phyloP scores from a whole-genome alignment of 2,113 vertebrate species.

The Trogon melanurus region DNA sequence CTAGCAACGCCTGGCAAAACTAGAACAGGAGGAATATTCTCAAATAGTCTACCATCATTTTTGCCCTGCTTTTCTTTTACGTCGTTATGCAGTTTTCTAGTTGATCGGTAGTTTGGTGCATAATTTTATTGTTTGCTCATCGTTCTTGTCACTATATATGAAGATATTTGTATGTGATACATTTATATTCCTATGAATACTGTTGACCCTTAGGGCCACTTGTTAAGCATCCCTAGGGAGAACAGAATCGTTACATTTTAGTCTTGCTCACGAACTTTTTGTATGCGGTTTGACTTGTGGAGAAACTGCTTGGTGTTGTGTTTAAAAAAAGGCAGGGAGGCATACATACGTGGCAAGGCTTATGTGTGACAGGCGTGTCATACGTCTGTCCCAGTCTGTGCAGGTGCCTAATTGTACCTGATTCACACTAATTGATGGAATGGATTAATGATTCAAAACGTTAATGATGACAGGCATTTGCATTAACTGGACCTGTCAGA shows the following conservation, averaged over 20 bases:
- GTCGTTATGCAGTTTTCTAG: neutral
- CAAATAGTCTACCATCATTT: neutral
- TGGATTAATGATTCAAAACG: neutral
- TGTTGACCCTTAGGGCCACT: neutral
- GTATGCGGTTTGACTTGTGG: neutral
- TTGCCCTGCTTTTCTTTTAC: neutral
- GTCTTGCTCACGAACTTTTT: neutral
- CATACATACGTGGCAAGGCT: neutral
- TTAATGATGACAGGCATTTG: neutral
- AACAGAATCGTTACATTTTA: neutral
- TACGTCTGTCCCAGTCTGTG: neutral
- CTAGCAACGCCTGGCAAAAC: neutral
- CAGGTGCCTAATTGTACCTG: neutral
- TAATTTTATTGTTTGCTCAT: neutral
- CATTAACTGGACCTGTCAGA: neutral
- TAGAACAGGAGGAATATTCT: neutral
- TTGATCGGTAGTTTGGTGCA: neutral
- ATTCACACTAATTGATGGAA: neutral
- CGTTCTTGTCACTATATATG: neutral
- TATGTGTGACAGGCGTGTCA: accelerated
- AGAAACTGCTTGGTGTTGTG: neutral
- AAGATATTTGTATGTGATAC: neutral
- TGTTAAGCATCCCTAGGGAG: neutral
- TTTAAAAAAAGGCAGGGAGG: neutral
- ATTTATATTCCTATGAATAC: neutral